Evolutionary conservation across 2,888 invertebrate genomes (phyloP).

Genomic region (Panopea generosa): DNA sequence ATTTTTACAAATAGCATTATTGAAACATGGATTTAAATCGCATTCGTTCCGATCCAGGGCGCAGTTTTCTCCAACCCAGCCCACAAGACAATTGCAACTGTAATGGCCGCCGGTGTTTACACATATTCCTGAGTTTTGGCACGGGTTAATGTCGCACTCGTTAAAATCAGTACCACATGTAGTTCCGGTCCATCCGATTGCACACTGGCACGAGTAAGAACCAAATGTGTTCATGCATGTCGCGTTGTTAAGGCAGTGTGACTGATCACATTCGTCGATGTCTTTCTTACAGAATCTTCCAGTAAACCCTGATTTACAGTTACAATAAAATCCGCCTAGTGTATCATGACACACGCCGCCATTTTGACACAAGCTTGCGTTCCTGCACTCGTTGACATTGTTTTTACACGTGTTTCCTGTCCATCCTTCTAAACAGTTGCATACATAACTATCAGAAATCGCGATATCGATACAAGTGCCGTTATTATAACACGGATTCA

Average conservation of each 20-base stretch:
- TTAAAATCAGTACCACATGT: constrained; percentile 8
- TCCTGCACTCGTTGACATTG: constrained; percentile 41
- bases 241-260: constrained; percentile 22
- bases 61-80: constrained; percentile 38
- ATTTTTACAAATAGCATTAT: no score
- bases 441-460: constrained; percentile 34
- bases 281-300: constrained; percentile 45
- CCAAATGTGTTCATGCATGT: constrained; percentile 25
- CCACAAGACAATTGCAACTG: constrained; percentile 6
- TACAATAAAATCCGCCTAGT: constrained; percentile 42
- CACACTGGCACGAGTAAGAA: constrained; percentile 5
- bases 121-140: constrained; percentile 82
- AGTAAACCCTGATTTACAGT: constrained; percentile 34
- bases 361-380: constrained; percentile 42
- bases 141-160: constrained; percentile 81
- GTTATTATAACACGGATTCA: constrained; percentile 88
- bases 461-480: constrained; percentile 36
- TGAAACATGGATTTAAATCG: no score
- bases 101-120: constrained; percentile 7
- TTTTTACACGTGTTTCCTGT: constrained; percentile 37
- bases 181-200: constrained; percentile 6
- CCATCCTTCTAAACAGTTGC: constrained; percentile 50
- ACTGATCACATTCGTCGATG: constrained; percentile 25
- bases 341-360: constrained; percentile 47
- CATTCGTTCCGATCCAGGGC: background rate